Base-by-base conservation (phyloP, 2,113 vertebrate genomes). In the Bufo bufo region DNA sequence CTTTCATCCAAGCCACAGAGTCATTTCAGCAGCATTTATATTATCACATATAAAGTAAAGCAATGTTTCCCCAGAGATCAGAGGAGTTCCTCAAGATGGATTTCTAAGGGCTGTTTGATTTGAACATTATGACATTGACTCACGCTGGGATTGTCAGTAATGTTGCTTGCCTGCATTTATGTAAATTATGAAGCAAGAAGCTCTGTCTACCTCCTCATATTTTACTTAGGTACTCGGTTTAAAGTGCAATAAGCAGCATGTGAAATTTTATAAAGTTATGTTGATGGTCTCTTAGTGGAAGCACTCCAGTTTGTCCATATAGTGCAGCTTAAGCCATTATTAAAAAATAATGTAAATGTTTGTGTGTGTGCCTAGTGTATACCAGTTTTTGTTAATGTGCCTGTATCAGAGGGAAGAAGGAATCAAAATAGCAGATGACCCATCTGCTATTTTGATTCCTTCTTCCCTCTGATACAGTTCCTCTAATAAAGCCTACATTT, bases 111-210 rank as follows among this genome's bases (percentile, higher is more conserved):
- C 49, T 20, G 79, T 19, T 43, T 17, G 16, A 11, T 56, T 17
- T 19, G 58, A 61, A 33, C 56, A 19, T 14, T 19, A 4, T 80
- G 79, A 81, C 56, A 45, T 16, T 19, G 72, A 75, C 72, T 75
- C 72, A 75, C 17, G 12, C 72, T 11, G 45, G 72, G 72, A 49
- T 75, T 20, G 72, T 47, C 72, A 75, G 54, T 47, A 43, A 81
- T 19, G 58, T 61, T 16, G 43, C 17, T 45, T 4, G n/a, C n/a
- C 77, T 79, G n/a, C 52, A 80, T 80, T 80, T 54, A 43, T 59
- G 71, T 74, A 45, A 75, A 75, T 75, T 75, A 50, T 50, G 72
- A 75, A 75, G 6, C 72, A n/a, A 75, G 71, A 61, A 19, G 49
- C 43, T 16, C 16, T 3, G 47, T 47, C 72, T 6, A 50, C 49